These are phyloP conservation scores for Drosophila neotestacea DNA, from an alignment of 2,888 invertebrate species.

Conservation along the genomic window DNA sequence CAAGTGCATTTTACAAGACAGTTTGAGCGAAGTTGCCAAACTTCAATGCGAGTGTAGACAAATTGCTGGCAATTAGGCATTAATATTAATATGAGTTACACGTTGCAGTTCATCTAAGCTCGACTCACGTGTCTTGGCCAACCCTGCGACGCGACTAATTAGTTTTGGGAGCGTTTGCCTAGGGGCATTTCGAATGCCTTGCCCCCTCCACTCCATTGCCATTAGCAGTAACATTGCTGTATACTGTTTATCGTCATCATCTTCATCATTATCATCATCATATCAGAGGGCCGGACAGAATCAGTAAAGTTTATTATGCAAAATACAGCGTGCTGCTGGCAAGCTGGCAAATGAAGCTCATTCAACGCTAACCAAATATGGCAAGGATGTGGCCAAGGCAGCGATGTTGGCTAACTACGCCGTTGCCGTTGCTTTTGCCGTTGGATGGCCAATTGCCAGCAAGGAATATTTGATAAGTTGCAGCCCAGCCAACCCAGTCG, in stretches of 20 bases:
- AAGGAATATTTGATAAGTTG: conserved; percentile 80
- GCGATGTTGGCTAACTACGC: conserved; percentile 46
- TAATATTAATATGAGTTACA: conserved; percentile 73
- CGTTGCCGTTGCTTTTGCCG: conserved; percentile 17
- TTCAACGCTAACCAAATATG: conserved; percentile 70
- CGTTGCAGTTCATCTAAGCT: conserved; percentile 32
- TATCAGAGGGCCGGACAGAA: conserved; percentile 34
- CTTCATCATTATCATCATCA: conserved; percentile 9
- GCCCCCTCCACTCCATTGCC: not conserved
- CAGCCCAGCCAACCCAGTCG: conserved; percentile 44
- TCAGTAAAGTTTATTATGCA: conserved; percentile 78
- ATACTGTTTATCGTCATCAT: conserved; percentile 34
- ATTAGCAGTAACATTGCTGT: not conserved
- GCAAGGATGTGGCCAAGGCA: conserved; percentile 80
- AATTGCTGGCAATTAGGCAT: conserved; percentile 66
- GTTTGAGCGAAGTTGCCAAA: conserved; percentile 4
- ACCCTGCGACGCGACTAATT: conserved; percentile 66
- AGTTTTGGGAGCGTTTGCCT: conserved; percentile 71
- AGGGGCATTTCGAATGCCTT: conserved; percentile 38
- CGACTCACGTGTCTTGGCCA: conserved; percentile 72
- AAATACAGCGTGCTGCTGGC: conserved; percentile 69
- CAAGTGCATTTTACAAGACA: conserved; percentile 46
- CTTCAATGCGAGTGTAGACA: conserved; percentile 47
- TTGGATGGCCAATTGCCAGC: conserved; percentile 79
- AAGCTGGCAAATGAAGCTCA: conserved; percentile 78